Evolutionary conservation across 2,888 invertebrate genomes (phyloP), one percentile per base, ranked within the genome.

Genomic region (Melanotus villosus): DNA sequence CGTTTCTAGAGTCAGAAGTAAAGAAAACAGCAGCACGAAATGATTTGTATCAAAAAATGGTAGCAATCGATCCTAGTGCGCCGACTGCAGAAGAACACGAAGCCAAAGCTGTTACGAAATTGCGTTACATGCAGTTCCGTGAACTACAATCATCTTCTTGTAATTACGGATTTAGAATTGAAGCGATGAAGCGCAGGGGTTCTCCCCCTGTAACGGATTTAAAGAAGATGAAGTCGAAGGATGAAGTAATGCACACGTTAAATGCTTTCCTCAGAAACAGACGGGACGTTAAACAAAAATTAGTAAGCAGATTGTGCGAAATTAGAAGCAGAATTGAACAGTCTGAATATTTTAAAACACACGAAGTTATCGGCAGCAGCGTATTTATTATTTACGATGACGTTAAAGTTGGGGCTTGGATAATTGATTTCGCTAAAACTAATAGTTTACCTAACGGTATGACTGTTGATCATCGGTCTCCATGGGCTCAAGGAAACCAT

Each of bases 351-450:
- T 98, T 98, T 84, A 90, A 90, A 78, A 89, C 87, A 14, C 96
- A 97, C 81, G 98, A 98, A 88, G 95, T 98, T 67, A 92, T 97
- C 79, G 96, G 96, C 32, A 97, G 97, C 85, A 97, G 97, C 84
- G 90, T 98, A 75, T 93, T 99, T 79, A 92, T 99, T 78, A 93
- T 98, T 71, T 96, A 96, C 83, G 98, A 99, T 82, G 90, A 93
- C 67, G 89, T 90, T 69, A 92, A 92, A 78, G 93, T 94, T 32
- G 97, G 97, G 19, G 96, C 93, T 5, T 99, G 98, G 98, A 88
- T 99, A 76, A 99, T 99, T 72, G 99, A 99, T 83, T 99, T 99
- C 82, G 98, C 97, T 52, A 99, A 99, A 83, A 96, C 97, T 0
- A 89, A 93, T 60, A 88, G 88, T 59, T 86, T 97, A 50, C 92